Conservation (phyloP, 2,888 invertebrate species). For the Drosophila pegasa region DNA sequence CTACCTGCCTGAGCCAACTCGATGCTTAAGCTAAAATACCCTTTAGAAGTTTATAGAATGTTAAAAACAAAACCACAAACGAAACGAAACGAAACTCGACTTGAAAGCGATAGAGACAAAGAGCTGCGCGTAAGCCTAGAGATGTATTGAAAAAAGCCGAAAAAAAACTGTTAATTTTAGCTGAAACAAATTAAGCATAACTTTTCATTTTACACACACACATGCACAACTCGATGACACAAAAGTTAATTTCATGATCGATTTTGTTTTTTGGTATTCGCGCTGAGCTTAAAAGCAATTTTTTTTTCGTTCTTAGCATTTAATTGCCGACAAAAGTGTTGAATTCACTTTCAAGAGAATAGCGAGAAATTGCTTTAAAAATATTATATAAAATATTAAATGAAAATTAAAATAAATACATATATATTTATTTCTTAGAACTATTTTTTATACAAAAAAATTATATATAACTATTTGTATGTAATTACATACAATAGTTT, state of each 20-base stretch:
- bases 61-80: slow-evolving; percentile 21
- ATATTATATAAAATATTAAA: neutral
- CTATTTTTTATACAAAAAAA: too few species aligned
- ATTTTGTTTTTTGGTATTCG: slow-evolving; percentile 52
- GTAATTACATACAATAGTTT: too few species aligned
- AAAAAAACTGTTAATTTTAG: slow-evolving; percentile 38
- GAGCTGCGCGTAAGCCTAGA: slow-evolving; percentile 21
- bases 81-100: slow-evolving; percentile 55
- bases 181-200: slow-evolving; percentile 70
- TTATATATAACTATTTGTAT: too few species aligned
- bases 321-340: slow-evolving; percentile 13
- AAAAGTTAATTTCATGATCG: slow-evolving; percentile 58
- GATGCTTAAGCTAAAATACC: neutral
- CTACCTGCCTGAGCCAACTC: too few species aligned
- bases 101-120: slow-evolving; percentile 38
- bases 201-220: slow-evolving; percentile 31
- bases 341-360: neutral
- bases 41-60: neutral
- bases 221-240: slow-evolving; percentile 38
- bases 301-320: slow-evolving; percentile 3
- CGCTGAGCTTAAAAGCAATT: slow-evolving; percentile 28
- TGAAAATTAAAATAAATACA: too few species aligned
- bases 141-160: neutral
- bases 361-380: neutral
- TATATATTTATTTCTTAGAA: too few species aligned